Evolutionary conservation across 1,140 invertebrate genomes (phyloP).

Genomic region (Drosophila equinoxialis): DNA sequence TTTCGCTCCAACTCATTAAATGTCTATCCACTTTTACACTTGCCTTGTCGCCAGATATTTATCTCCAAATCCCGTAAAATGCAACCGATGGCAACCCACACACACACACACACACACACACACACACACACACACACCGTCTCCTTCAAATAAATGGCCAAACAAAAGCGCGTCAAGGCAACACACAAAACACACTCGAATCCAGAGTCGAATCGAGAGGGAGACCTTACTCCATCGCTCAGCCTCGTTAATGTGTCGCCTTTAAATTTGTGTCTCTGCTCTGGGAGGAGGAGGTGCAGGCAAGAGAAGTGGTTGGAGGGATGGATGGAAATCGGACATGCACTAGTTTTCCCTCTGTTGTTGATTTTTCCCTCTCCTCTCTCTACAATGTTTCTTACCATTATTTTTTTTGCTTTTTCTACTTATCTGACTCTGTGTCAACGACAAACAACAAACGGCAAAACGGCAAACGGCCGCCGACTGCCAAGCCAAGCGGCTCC

Average conservation of each 20-base stretch:
- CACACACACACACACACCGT: neutral
- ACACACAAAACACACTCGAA: conserved; percentile 23
- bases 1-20: conserved; percentile 18
- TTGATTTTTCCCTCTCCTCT: neutral
- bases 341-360: conserved; percentile 58
- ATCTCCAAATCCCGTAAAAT: conserved; percentile 22
- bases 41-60: conserved; percentile 19
- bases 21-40: conserved; percentile 18
- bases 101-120: conserved; percentile 3
- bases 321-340: conserved; percentile 41
- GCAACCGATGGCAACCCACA: conserved; percentile 15
- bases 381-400: neutral
- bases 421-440: conserved; percentile 69
- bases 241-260: conserved; percentile 67
- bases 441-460: conserved; percentile 52
- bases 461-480: conserved; percentile 51
- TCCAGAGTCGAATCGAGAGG: neutral
- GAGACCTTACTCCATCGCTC: conserved; percentile 28
- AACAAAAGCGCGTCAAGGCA: conserved; percentile 72
- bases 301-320: neutral
- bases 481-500: conserved; percentile 59
- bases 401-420: conserved; percentile 39
- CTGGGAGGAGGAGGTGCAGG: conserved; percentile 31
- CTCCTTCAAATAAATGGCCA: conserved; percentile 27
- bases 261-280: conserved; percentile 56